A percentile compares a stretch with the other conserved stretches of the same genome.
Evolutionary conservation across 2,888 invertebrate species (phyloP).

Genomic region (Mystacides longicornis): DNA sequence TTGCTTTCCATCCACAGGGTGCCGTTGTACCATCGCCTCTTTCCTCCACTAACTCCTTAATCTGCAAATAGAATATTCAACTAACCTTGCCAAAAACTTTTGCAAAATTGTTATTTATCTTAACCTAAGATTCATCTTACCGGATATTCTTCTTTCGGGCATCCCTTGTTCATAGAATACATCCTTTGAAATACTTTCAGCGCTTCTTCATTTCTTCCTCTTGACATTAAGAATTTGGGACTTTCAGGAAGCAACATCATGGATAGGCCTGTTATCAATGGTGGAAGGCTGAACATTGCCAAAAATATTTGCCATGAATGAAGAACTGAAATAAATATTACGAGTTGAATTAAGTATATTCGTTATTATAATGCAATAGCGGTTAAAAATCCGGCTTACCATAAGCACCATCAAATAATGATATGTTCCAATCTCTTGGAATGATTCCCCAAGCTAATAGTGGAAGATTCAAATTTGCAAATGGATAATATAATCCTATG

Average conservation of each 20-base stretch:
- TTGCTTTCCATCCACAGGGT: constrained; percentile 40
- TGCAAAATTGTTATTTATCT: background rate
- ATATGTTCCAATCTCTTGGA: constrained; percentile 50
- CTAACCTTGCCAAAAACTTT: background rate
- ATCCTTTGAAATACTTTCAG: constrained; percentile 52
- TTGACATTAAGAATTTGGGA: constrained; percentile 66
- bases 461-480: constrained; percentile 57
- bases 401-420: constrained; percentile 36
- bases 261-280: constrained; percentile 51
- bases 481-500: constrained; percentile 58
- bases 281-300: constrained; percentile 54
- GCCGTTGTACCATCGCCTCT: constrained; percentile 33
- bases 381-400: constrained; percentile 29
- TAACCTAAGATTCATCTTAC: constrained; percentile 26
- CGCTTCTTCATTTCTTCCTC: constrained; percentile 55
- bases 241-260: constrained; percentile 60
- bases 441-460: constrained; percentile 66
- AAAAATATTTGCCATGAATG: constrained; percentile 45
- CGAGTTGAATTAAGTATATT: no score
- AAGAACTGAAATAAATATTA: constrained; percentile 46
- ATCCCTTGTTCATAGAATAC: constrained; percentile 53
- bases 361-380: no score
- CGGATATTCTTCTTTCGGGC: constrained; percentile 30
- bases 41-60: constrained; percentile 35
- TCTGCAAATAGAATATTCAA: constrained; percentile 29